Evolutionary conservation across 2,888 invertebrate genomes (phyloP), one percentile per base, ranked within the genome.

Genomic region (Charanyca ferruginea): DNA sequence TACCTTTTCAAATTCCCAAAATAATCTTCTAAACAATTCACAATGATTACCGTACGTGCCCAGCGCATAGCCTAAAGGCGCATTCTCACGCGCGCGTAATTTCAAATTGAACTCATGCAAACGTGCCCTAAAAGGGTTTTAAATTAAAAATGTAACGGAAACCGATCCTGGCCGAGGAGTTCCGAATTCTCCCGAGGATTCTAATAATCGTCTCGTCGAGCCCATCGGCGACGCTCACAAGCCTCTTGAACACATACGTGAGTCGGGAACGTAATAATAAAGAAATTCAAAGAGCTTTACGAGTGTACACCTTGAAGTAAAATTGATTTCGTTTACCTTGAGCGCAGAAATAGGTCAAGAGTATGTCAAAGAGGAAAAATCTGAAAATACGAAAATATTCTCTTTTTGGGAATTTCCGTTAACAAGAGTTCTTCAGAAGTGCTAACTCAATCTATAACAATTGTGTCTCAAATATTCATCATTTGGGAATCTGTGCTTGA

Each of bases 311-410:
- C 73, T 62, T 67, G 47, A 60, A 71, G 59, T 76, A 67, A 75
- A 82, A 83, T 75, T 78, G 75, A 81, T 83, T 81, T 66, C 81
- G 69, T 77, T 66, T 62, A 67, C 65, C 53, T 77, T 70, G 47
- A 47, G 55, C 55, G 42, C 58, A 47, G 45, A 77, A 79, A 74
- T 73, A 75, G 74, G 67, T 79, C 76, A 73, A 80, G 75, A 67
- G 66, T 66, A 53, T 69, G 52, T 58, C 55, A 76, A 58, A 71
- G 53, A 35, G 47, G 52, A 47, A 53, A 62, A 62, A 61, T 22
- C n/a, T 8, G 23, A 66, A 18, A 57, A 47, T n/a, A 28, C 13
- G 60, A 69, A 45, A 59, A 66, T 47, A 32, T 68, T 48, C 38
- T 16, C 16, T 77, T 69, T 63, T 65, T 11, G 8, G 18, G 45